These are phyloP conservation scores for Callionymus lyra DNA, from an alignment of 2,113 vertebrate species.

Conservation along the genomic window DNA sequence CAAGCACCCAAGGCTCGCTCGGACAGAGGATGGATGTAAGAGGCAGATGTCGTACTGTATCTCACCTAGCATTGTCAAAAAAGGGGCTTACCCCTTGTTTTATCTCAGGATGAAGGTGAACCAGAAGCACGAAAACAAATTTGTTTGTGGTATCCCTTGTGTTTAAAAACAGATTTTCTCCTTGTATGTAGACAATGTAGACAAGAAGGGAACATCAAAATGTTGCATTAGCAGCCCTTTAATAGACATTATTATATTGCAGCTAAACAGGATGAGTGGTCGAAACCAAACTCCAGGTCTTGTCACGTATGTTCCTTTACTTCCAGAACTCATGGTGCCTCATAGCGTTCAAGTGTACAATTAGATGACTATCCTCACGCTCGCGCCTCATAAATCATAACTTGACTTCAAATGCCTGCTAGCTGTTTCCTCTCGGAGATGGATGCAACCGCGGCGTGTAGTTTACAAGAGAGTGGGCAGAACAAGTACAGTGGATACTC, in stretches of 20 bases:
- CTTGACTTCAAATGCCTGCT: constrained; percentile 10
- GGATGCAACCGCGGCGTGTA: constrained; percentile 12
- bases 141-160: no score
- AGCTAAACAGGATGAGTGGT: constrained; percentile 37
- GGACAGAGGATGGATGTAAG: no score
- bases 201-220: no score
- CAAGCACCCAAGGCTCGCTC: no score
- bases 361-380: constrained; percentile 32
- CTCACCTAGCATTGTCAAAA: no score
- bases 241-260: neutral
- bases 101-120: no score
- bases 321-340: constrained; percentile 4
- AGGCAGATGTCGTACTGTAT: no score
- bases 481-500: constrained; percentile 8
- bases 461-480: constrained; percentile 27
- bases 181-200: no score
- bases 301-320: constrained; percentile 31
- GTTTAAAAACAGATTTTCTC: no score
- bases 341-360: constrained; percentile 17
- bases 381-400: constrained; percentile 28
- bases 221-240: no score
- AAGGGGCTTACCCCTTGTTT: no score
- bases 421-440: constrained; percentile 31
- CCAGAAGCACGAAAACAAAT: no score
- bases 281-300: constrained; percentile 14